Base-by-base conservation (phyloP, 2,888 invertebrate species). In the Drosophila putrida region DNA sequence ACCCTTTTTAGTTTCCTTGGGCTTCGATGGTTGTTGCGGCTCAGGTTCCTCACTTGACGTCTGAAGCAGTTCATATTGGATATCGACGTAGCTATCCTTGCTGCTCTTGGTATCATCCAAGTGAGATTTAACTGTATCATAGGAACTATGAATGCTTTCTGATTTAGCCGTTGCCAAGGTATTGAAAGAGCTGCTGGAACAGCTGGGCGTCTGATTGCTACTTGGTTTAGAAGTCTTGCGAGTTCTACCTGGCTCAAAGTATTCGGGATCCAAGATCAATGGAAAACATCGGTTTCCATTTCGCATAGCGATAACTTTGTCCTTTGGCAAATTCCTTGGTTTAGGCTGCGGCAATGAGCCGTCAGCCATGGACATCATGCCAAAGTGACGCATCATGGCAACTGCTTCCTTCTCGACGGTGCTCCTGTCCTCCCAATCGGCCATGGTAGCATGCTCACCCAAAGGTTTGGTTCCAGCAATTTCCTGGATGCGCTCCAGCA, bases 361-460 rank as follows among this genome's bases (percentile, higher is more conserved):
- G n/a, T 43, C 57, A 2, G 54, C 38, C 71, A 90, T 88, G 4
- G 87, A 82, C n/a, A 74, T 81, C 44, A 88, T 62, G 3, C 90
- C 91, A 36, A 82, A 76, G 47, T 87, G 83, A 2, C 92, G 79
- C 88, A 92, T 90, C 79, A 92, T 80, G 0, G 88, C 88, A 4
- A 92, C 51, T 0, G 86, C 86, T 75, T 92, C 92, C 5, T 49
- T 66, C 31, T 91, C 92, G 2, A 81, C 61, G 0, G 80, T 85
- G n/a, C 80, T 80, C 9, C 59, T 67, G 28, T 89, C 80, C 0
- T 92, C 76, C 90, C 88, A 91, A 62, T 92, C 92, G 0, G 79
- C 64, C 51, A 89, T 27, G 0, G 86, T 77, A 1, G 92, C 85
- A 36, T 82, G 82, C 38, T 91, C 88, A 0, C 91, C 91, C n/a